Evolutionary conservation across 2,888 invertebrate species (phyloP).

Genomic region (Salpingus planirostris): DNA sequence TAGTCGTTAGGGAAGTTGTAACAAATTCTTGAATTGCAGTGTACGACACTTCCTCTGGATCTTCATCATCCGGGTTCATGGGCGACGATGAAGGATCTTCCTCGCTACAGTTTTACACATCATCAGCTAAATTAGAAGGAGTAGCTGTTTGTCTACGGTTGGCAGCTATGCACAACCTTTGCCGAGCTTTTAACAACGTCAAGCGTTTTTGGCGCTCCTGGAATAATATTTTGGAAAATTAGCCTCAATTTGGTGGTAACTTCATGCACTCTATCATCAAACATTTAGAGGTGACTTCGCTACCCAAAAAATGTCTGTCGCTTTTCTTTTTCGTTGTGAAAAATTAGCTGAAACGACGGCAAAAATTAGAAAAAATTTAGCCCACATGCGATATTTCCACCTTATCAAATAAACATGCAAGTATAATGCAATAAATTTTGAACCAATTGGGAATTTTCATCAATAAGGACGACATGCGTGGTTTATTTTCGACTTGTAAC

Average conservation of each 20-base stretch:
- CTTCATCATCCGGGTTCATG: conserved; percentile 7
- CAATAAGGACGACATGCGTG: too few relatives aligned
- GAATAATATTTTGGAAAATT: too few relatives aligned
- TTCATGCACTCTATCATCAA: neutral
- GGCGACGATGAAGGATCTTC: conserved; percentile 9
- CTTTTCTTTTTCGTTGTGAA: neutral
- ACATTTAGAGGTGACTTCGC: conserved; percentile 2
- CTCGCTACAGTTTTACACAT: conserved; percentile 15
- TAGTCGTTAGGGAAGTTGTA: conserved; percentile 20
- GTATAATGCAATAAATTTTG: too few relatives aligned
- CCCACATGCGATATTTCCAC: too few relatives aligned
- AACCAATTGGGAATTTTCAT: too few relatives aligned
- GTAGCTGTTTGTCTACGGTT: conserved; percentile 13
- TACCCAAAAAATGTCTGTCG: conserved; percentile 1
- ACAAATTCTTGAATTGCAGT: conserved; percentile 26
- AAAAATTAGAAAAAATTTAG: too few relatives aligned
- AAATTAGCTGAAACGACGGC: conserved; percentile 2
- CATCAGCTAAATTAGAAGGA: conserved; percentile 22
- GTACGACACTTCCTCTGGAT: conserved; percentile 13
- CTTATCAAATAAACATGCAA: too few relatives aligned
- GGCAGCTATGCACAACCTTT: conserved; percentile 29
- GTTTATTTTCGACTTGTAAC: too few relatives aligned
- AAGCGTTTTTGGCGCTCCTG: conserved; percentile 5
- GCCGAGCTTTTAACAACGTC: conserved; percentile 21
- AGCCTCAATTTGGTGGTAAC: conserved; percentile 2